Evolutionary conservation across 1,140 invertebrate genomes (phyloP), one percentile per base, ranked within the genome.

Genomic region (Geopemphigus sp.): DNA sequence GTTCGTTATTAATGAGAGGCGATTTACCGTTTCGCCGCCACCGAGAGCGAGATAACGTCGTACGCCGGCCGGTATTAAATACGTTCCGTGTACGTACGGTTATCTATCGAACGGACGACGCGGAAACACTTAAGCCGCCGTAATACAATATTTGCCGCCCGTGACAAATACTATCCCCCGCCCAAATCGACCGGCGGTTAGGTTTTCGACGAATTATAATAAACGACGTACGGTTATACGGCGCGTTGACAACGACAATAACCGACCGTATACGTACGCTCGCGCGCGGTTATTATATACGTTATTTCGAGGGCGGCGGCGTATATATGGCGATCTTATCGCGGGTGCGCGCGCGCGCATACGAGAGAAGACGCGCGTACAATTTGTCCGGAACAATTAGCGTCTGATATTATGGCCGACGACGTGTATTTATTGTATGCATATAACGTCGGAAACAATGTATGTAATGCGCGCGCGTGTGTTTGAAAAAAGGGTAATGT

Each of bases 321-420:
- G 24, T 14, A 29, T n/a, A n/a, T 61, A 61, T 61, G 66, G 57
- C 73, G 57, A 78, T 61, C 56, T 61, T 61, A 78, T 78, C 56
- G 39, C 39, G 8, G 17, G 24, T 12, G 29, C 15, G n/a, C 10
- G 22, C 26, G 45, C n/a, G n/a, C n/a, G n/a, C n/a, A n/a, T n/a
- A n/a, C 47, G 22, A 4, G 26, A 72, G 47, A 53, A 56, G 26
- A 56, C 53, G 53, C 26, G 70, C 26, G 54, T 17, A 78, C 57
- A 78, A 78, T 78, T 78, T 78, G 74, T 78, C 74, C 57, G 14
- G 56, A 78, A 78, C 74, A 78, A 78, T 78, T 78, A 78, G 74
- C 57, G 74, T 78, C 74, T 78, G 74, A 78, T 78, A 78, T 63
- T 78, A 78, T 63, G 74, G 74, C 74, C 68, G 68, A 72, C 68